These are phyloP conservation scores for Polylopha cassiicola DNA, from an alignment of 2,888 invertebrate species.

Conservation along the genomic window DNA sequence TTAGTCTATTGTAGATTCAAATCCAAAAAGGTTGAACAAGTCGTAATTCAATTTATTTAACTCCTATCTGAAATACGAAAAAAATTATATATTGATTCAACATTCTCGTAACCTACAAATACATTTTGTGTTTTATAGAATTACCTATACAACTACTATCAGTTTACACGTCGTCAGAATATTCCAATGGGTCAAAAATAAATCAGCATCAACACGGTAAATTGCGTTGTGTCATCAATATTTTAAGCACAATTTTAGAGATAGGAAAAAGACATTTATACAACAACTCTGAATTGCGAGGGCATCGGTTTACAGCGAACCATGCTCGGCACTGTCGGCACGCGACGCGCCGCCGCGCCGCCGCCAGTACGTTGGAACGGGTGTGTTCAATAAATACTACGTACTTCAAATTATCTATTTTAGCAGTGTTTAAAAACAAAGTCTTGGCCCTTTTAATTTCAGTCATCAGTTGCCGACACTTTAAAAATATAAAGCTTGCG, in stretches of 20 bases:
- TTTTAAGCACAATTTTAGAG: slow-evolving; percentile 18
- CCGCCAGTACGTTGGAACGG: no score
- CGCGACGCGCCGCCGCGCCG: neutral
- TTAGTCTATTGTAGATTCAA: slow-evolving; percentile 75
- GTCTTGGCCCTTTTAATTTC: slow-evolving; percentile 69
- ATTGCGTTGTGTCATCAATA: slow-evolving; percentile 15
- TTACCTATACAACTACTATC: slow-evolving; percentile 68
- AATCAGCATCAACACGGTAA: slow-evolving; percentile 45
- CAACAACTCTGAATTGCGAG: slow-evolving; percentile 68
- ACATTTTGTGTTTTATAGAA: slow-evolving; percentile 71
- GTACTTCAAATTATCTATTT: slow-evolving; percentile 17
- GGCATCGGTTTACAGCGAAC: slow-evolving; percentile 59
- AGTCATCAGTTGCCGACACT: slow-evolving; percentile 71
- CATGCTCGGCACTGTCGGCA: no score
- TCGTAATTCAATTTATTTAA: slow-evolving; percentile 66
- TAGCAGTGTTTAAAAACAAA: slow-evolving; percentile 48
- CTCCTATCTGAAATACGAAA: slow-evolving; percentile 71
- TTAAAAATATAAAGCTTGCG: slow-evolving; percentile 70
- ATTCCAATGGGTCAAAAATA: slow-evolving; percentile 64
- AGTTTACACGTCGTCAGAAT: slow-evolving; percentile 67
- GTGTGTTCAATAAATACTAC: slow-evolving; percentile 13
- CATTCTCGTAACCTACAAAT: slow-evolving; percentile 74
- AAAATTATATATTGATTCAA: slow-evolving; percentile 67
- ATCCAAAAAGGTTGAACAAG: slow-evolving; percentile 74
- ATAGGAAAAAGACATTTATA: slow-evolving; percentile 31